These are phyloP conservation scores for Cactoblastis cactorum DNA, from an alignment of 2,888 invertebrate species.

Conservation along the genomic window DNA sequence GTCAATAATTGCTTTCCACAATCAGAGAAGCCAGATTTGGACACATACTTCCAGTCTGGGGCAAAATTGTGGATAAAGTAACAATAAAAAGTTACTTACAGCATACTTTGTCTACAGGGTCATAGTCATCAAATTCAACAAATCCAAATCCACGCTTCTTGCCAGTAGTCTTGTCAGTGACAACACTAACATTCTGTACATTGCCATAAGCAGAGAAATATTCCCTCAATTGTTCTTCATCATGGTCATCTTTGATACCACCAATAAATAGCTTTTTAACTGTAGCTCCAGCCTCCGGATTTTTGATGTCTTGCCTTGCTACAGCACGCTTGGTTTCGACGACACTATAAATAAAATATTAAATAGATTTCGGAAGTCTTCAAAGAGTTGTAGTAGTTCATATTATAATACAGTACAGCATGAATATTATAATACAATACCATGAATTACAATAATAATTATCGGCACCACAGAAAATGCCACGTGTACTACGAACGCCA, in stretches of 20 bases:
- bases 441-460: constrained; percentile 20
- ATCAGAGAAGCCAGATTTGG: constrained; percentile 72
- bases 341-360: constrained; percentile 71
- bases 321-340: constrained; percentile 99
- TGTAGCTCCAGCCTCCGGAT: constrained; percentile 95
- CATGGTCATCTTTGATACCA: constrained; percentile 95
- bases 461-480: constrained; percentile 72
- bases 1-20: constrained; percentile 72
- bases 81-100: constrained; percentile 81
- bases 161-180: constrained; percentile 94
- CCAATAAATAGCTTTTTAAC: constrained; percentile 97
- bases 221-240: constrained; percentile 92
- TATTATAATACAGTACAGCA: neutral
- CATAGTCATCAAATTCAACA: constrained; percentile 98
- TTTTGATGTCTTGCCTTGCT: constrained; percentile 93
- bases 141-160: constrained; percentile 98
- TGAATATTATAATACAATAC: neutral
- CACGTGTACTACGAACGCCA: constrained; percentile 47
- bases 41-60: constrained; percentile 68
- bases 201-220: constrained; percentile 91
- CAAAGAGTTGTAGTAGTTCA: too few relatives aligned
- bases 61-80: constrained; percentile 63
- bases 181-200: constrained; percentile 91
- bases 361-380: too few relatives aligned
- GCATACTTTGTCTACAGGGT: constrained; percentile 97